Base-by-base conservation (phyloP, 2,113 vertebrate genomes). In the Conger conger region DNA sequence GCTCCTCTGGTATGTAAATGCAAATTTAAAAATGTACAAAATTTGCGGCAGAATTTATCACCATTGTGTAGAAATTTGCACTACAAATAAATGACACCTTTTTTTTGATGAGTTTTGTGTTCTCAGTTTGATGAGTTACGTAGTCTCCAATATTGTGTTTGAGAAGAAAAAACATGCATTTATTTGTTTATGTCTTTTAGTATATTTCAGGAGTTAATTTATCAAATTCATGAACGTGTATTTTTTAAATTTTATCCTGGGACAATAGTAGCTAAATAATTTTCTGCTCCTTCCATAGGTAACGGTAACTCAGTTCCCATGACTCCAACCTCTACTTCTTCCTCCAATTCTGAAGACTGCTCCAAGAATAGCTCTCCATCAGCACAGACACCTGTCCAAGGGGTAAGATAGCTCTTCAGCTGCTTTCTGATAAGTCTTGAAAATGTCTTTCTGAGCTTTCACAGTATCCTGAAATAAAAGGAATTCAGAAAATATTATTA, bases 311-410 rank as follows among this genome's bases (percentile, higher is more conserved):
- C 97, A 0, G 96, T 99, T 86, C 94, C 98, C 82, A 98, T 99
- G 97, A 99, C 98, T 96, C 98, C 98, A 87, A 97, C 97, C 79
- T 99, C 98, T 86, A 97, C 97, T 0, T 99, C 98, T 86, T 99
- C 98, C 87, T 97, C 96, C 82, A 98, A 97, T 87, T 98, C 98
- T 79, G 98, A 99, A 23, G 98, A 99, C 85, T 98, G 98, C 91
- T 96, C 96, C 81, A 99, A 99, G 96, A 97, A 93, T 3, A 93
- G 96, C 92, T 98, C 98, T 91, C 97, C 98, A 6, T 91, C 96
- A 3, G 89, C 95, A 85, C 98, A 98, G 92, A 94, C 96, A 13
- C 90, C 95, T 84, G 93, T 94, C 87, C 95, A 97, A 0, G 96
- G 96, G 95, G 98, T 99, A 92, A 96, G 96, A 76, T 9, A 20